Percentiles rank a stretch among this genome's conserved stretches.
Conservation (phyloP, 2,113 vertebrate genomes). For the Prunella fulvescens region DNA sequence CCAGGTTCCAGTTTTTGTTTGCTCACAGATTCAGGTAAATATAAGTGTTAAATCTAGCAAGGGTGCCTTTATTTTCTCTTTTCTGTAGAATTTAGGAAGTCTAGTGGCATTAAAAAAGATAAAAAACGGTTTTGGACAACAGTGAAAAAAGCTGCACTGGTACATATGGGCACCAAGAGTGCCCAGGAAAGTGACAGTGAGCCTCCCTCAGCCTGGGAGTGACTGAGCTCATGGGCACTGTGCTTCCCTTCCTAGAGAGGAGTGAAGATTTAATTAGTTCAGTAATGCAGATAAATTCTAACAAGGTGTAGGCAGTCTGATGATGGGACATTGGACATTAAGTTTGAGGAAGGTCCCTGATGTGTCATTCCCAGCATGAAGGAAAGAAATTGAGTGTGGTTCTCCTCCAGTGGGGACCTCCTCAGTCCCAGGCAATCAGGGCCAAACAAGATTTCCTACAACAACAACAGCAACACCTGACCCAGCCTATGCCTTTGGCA, state of each 20-base stretch:
- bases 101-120: background rate
- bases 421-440: rapidly evolving
- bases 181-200: background rate
- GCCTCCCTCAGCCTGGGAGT: background rate
- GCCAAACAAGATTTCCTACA: background rate
- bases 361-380: background rate
- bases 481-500: background rate
- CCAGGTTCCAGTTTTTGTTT: background rate
- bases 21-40: background rate
- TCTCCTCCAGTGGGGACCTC: rapidly evolving
- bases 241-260: background rate
- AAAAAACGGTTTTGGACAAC: background rate
- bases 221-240: rapidly evolving
- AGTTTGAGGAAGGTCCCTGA: background rate
- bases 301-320: background rate
- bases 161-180: background rate
- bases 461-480: rapidly evolving
- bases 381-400: background rate
- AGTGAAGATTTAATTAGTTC: background rate
- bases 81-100: background rate
- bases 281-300: background rate
- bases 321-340: rapidly evolving
- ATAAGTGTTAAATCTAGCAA: background rate
- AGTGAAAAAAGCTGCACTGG: background rate
- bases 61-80: background rate